Base-by-base conservation (phyloP, 2,888 invertebrate species). In the Sphaeridia pumilis region DNA sequence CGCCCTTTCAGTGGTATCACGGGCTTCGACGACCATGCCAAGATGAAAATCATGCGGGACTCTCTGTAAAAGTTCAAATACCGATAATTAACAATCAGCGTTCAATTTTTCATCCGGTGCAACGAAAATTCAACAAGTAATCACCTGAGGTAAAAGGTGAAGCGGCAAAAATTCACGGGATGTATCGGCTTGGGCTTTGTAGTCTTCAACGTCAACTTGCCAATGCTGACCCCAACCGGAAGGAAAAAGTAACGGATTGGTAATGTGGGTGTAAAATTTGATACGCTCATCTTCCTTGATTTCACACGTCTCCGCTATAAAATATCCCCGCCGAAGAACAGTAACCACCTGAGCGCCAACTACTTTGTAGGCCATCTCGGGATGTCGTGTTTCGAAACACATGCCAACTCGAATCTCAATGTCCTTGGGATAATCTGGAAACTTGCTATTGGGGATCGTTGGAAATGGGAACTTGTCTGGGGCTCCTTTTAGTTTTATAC, bases 331-430 rank as follows among this genome's bases (percentile, higher is more conserved):
- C 35, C 24, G 12, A 5, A 44, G 26, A 50, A 50, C 43, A n/a
- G 27, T 35, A 4, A 42, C 36, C 10, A 49, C 41, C 26, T 14
- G 21, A 5, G 49, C 49, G 2, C 42, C 49, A 22, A 49, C 49
- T 14, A 49, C 43, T 36, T 42, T 42, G 31, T 42, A 41, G n/a
- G 49, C 42, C 20, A 21, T 14, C 14, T n/a, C 27, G 2, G 49
- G 49, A 49, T 49, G 49, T 17, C 49, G 49, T 22, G 49, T 49
- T 31, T 49, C 49, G 21, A 49, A 42, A 21, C 43, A 42, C 49
- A 49, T 49, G 2, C 49, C 49, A 14, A 14, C 22, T 21, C 25
- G 10, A 12, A 49, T 49, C 4, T 28, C 21, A 14, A 49, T 14
- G 27, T 49, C 49, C 1, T 41, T 41, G 20, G 49, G 42, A 24